A percentile compares a stretch with the other conserved stretches of the same genome.
Evolutionary conservation across 2,888 invertebrate genomes (phyloP).

Genomic region (Amaurobius ferox): DNA sequence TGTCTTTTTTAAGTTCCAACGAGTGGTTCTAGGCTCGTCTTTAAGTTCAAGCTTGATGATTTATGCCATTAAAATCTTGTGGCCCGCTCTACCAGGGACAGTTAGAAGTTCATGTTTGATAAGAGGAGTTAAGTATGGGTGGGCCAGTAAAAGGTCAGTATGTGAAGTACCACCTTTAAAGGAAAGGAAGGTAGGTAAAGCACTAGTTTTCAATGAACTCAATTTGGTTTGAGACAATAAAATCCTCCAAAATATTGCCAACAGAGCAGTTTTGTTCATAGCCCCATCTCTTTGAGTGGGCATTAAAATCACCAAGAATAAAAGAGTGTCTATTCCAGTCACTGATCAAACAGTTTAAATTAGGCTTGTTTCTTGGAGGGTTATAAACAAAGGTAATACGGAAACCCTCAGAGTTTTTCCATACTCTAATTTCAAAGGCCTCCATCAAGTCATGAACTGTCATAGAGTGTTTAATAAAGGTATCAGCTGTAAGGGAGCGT

Average conservation of each 20-base stretch:
- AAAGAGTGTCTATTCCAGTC: conserved; percentile 1
- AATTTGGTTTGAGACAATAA: too few species aligned
- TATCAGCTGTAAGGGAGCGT: background rate
- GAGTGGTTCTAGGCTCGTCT: background rate
- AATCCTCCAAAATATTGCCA: too few species aligned
- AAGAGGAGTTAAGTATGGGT: too few species aligned
- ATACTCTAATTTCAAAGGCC: conserved; percentile 11
- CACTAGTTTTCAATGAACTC: too few species aligned
- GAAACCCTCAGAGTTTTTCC: background rate
- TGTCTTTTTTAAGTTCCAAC: conserved; percentile 1
- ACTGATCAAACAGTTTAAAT: background rate
- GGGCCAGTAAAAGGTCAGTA: too few species aligned
- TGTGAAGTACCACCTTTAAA: too few species aligned
- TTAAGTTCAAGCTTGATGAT: background rate
- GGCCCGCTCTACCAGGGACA: too few species aligned
- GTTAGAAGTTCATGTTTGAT: too few species aligned
- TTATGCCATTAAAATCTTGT: background rate
- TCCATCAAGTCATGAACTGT: background rate
- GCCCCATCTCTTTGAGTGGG: conserved; percentile 17
- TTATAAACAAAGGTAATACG: conserved; percentile 22
- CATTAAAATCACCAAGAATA: conserved; percentile 27
- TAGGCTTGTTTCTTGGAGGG: conserved; percentile 16
- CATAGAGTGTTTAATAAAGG: conserved; percentile 16
- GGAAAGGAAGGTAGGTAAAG: too few species aligned
- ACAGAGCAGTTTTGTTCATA: background rate